These are phyloP conservation scores for Dyspetes luteomarginatus DNA, from an alignment of 2,888 invertebrate genomes.

Conservation along the genomic window DNA sequence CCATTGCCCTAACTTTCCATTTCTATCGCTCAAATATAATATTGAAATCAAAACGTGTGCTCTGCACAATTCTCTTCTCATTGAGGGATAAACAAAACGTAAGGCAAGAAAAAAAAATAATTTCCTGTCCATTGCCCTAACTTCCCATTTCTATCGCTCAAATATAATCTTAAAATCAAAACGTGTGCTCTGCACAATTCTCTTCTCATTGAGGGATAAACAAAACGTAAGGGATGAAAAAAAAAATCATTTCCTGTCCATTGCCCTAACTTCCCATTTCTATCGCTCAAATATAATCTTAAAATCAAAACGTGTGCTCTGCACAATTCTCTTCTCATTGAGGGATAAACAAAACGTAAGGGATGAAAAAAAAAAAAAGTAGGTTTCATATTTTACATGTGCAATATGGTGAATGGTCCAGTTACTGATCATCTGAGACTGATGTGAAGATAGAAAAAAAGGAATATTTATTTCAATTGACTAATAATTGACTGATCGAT, in stretches of 20 bases:
- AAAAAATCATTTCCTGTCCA: not conserved
- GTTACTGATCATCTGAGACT: not conserved
- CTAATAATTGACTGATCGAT: no score
- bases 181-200: no score
- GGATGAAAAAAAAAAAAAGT: not conserved
- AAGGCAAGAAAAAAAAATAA: no score
- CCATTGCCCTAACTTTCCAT: not conserved
- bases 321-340: no score
- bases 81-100: no score
- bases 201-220: no score
- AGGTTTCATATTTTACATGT: not conserved
- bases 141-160: not conserved
- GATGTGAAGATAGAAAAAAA: no score
- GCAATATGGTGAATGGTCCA: not conserved
- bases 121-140: not conserved
- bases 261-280: not conserved
- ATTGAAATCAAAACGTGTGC: no score
- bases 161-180: no score
- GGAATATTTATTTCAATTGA: no score
- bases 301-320: no score
- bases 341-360: not conserved
- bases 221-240: not conserved
- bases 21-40: not conserved
- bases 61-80: no score
- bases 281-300: not conserved